Conservation (phyloP, 2,888 invertebrate species). For the Trimorus sp. region DNA sequence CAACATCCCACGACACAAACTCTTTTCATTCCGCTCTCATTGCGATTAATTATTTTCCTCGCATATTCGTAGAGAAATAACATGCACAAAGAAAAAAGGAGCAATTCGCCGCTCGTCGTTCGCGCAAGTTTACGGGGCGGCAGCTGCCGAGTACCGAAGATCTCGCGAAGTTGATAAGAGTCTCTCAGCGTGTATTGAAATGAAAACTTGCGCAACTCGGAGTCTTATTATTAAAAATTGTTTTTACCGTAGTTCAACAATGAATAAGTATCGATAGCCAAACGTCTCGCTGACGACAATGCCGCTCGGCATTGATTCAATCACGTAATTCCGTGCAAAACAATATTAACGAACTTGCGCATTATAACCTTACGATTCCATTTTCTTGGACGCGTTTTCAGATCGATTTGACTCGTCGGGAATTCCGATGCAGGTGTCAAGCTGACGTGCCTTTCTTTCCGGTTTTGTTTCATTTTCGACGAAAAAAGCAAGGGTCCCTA, state of each 20-base stretch:
- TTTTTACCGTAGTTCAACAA: constrained; percentile 17
- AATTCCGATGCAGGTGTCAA: constrained; percentile 25
- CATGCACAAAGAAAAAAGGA: constrained; percentile 13
- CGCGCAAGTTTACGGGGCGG: constrained; percentile 14
- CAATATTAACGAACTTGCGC: constrained; percentile 29
- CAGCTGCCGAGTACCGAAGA: constrained; percentile 29
- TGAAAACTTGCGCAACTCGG: constrained; percentile 27
- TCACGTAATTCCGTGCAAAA: neutral
- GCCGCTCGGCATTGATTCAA: constrained; percentile 1
- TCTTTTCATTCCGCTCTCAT: too few species aligned
- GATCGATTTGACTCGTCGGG: neutral
- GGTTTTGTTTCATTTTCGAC: neutral
- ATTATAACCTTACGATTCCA: constrained; percentile 7
- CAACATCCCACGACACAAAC: too few species aligned
- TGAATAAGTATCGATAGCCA: constrained; percentile 23
- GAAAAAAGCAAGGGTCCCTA: constrained; percentile 7
- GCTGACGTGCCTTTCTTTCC: neutral
- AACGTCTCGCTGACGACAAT: neutral
- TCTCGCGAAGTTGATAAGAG: constrained; percentile 33
- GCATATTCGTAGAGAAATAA: constrained; percentile 6
- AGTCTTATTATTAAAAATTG: constrained; percentile 40
- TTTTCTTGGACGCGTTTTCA: neutral
- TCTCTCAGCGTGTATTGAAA: constrained; percentile 30
- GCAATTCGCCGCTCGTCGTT: constrained; percentile 10
- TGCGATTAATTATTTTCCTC: neutral